Evolutionary conservation across 2,888 invertebrate genomes (phyloP), one percentile per base, ranked within the genome.

Genomic region (Drosophila affinis): DNA sequence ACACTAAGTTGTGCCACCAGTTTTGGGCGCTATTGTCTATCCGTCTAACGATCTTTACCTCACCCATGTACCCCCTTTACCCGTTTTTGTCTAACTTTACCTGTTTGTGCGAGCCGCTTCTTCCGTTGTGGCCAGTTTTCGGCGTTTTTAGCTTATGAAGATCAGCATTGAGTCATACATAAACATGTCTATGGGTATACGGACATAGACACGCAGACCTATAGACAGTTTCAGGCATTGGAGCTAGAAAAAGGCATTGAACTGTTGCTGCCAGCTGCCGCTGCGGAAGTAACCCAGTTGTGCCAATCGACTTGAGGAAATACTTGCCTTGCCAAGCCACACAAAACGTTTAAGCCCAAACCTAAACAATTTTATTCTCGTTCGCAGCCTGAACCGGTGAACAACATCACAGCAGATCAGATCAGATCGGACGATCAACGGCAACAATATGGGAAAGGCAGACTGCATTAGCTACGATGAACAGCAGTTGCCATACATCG

Each of bases 401-500:
- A 72, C 72, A 72, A 9, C 72, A 39, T 18, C 56, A 29, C 68
- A 29, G 48, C 34, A 57, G 56, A 29, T 29, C 29, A 29, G 29
- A 29, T 29, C 29, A 9, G 29, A 70, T 47, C 70, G 24, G 9
- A 27, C 24, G 17, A 34, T 29, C 52, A 49, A 67, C 24, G 5
- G 17, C n/a, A 18, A 39, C 17, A 81, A 54, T 46, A 90, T 90
- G 90, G 89, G 78, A 64, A 88, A 85, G 77, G 88, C 88, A 18
- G 88, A 89, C 55, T 75, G 79, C 68, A 84, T 94, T 57, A 91
- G 93, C 79, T 93, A 91, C 62, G 94, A 94, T 77, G 91, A 92
- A 45, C 93, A 94, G 75, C 93, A 94, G 18, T 87, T 93, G 27
- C 95, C 95, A 1, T 95, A 93, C 88, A 93, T 95, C 39, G 93